Evolutionary conservation across 2,113 vertebrate genomes (phyloP).

Genomic region (Limnothrissa miodon): DNA sequence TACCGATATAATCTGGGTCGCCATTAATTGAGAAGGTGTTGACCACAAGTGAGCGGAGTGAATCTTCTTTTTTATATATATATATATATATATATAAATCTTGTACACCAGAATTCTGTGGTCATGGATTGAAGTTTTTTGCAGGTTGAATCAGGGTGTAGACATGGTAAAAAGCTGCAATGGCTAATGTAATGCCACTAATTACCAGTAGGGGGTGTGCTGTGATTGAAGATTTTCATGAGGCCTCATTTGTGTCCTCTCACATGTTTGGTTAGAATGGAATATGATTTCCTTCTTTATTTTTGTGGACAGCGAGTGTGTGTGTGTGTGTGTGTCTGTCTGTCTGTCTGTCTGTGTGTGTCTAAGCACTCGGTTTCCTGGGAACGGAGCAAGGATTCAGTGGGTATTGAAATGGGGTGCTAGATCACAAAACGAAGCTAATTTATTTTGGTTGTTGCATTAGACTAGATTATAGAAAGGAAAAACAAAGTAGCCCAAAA

Average conservation of each 20-base stretch:
- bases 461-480: not conserved
- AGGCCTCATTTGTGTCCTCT: not conserved
- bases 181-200: not conserved
- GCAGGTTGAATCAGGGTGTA: not conserved
- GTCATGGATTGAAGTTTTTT: not conserved
- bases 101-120: not conserved
- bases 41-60: not conserved
- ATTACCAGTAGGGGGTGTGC: not conserved
- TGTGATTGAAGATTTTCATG: not conserved
- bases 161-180: not conserved
- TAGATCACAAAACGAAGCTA: not conserved
- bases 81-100: not conserved
- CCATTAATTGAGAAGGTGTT: not conserved
- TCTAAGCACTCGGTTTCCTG: too few relatives aligned
- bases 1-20: not conserved
- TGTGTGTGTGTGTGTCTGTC: not conserved
- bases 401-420: not conserved
- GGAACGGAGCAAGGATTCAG: not conserved
- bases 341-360: not conserved
- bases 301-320: too few relatives aligned
- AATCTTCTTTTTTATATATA: not conserved
- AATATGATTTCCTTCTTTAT: not conserved
- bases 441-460: not conserved
- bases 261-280: not conserved
- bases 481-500: slow-evolving; percentile 37